These are phyloP conservation scores for Charanyca ferruginea DNA, from an alignment of 2,888 invertebrate genomes.

Conservation along the genomic window DNA sequence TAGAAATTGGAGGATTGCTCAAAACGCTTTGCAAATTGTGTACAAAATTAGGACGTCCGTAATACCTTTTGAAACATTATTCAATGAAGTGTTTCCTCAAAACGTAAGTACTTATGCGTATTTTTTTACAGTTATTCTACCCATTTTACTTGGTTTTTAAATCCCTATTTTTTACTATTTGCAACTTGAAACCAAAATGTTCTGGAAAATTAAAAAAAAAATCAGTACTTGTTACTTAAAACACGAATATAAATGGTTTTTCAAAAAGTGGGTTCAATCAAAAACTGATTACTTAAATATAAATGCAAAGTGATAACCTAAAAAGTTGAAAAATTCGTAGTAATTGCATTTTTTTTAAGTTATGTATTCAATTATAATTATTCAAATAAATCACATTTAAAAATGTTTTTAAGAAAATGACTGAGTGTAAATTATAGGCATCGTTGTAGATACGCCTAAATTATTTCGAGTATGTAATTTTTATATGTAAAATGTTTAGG, in stretches of 20 bases:
- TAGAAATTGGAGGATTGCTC: neutral
- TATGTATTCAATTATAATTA: slow-evolving; percentile 60
- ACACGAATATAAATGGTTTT: slow-evolving; percentile 14
- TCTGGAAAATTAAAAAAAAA: neutral
- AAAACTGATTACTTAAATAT: slow-evolving; percentile 55
- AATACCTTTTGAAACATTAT: neutral
- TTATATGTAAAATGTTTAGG: slow-evolving; percentile 74
- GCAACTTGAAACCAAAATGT: slow-evolving; percentile 1
- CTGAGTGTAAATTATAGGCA: slow-evolving; percentile 87
- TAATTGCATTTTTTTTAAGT: slow-evolving; percentile 34
- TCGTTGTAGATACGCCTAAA: slow-evolving; percentile 83
- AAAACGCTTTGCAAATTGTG: slow-evolving; percentile 32
- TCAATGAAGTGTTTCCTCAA: slow-evolving; percentile 11
- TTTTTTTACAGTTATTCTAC: slow-evolving; percentile 3
- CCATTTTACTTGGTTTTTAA: slow-evolving; percentile 3
- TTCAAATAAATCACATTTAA: slow-evolving; percentile 62
- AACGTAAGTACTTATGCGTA: slow-evolving; percentile 13
- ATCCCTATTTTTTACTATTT: slow-evolving; percentile 34
- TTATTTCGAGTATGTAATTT: slow-evolving; percentile 82
- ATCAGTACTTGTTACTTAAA: slow-evolving; percentile 38
- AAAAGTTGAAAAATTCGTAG: slow-evolving; percentile 48
- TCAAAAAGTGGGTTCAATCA: slow-evolving; percentile 55
- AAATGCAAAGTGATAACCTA: slow-evolving; percentile 45
- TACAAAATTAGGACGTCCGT: slow-evolving; percentile 21
- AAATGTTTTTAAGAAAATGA: slow-evolving; percentile 85